Percentiles rank a stretch among this genome's conserved stretches.
These are phyloP conservation scores for Crotalus helleri DNA, from an alignment of 2,113 vertebrate genomes.

Conservation along the genomic window DNA sequence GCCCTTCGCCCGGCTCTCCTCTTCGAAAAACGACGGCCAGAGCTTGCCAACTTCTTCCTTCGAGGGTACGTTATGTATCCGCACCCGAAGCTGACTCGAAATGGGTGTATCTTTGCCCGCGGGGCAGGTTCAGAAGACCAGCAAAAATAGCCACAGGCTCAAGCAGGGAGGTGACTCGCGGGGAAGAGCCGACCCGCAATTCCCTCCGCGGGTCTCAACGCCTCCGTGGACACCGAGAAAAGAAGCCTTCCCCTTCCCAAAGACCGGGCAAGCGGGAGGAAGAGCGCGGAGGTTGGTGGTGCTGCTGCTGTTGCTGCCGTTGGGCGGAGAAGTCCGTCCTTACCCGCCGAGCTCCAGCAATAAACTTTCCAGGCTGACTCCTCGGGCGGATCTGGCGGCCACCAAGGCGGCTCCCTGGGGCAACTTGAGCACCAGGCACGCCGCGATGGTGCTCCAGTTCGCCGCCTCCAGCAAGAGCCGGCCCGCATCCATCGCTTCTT, in stretches of 20 bases:
- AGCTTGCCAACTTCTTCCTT: background rate
- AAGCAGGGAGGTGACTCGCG: background rate
- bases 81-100: background rate
- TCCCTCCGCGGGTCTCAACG: background rate
- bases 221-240: background rate
- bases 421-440: slow-evolving; percentile 86
- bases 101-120: background rate
- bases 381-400: slow-evolving; percentile 71
- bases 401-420: slow-evolving; percentile 84
- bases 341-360: slow-evolving; percentile 87
- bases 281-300: background rate
- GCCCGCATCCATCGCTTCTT: slow-evolving; percentile 23
- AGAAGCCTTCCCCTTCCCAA: background rate
- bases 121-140: background rate
- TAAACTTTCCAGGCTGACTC: slow-evolving; percentile 82
- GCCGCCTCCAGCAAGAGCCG: slow-evolving; percentile 41
- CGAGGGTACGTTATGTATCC: background rate
- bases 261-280: background rate
- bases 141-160: background rate
- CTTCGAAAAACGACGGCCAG: background rate
- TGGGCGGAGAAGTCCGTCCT: slow-evolving; percentile 19
- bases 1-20: background rate
- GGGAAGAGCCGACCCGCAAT: background rate
- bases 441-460: slow-evolving; percentile 81
- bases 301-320: fast-evolving